These are phyloP conservation scores for Pungitius pungitius DNA, from an alignment of 2,113 vertebrate genomes.

Conservation along the genomic window DNA sequence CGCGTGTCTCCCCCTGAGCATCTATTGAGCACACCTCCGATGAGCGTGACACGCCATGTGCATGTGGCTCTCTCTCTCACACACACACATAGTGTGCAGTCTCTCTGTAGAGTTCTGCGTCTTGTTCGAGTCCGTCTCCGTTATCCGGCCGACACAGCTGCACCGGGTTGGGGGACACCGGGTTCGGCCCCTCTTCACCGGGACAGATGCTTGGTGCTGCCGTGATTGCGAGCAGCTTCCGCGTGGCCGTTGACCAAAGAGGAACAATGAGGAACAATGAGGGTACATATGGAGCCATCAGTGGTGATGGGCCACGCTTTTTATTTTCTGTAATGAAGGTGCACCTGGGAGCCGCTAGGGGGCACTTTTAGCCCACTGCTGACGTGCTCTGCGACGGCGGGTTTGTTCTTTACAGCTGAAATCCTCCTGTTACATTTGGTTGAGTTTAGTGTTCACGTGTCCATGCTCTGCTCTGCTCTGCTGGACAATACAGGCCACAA, in stretches of 20 bases:
- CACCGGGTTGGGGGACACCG: conserved; percentile 49
- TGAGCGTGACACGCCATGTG: conserved; percentile 29
- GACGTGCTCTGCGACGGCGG: neutral
- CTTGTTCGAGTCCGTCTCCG: conserved; percentile 55
- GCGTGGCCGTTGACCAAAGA: conserved; percentile 33
- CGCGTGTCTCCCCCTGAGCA: neutral
- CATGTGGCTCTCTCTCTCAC: too few species aligned
- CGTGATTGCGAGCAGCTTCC: conserved; percentile 63
- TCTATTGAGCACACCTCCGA: conserved; percentile 31
- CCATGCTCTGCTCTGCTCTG: neutral
- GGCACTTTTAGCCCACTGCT: conserved; percentile 42
- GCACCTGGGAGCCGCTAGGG: conserved; percentile 49
- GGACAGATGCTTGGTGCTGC: conserved; percentile 56
- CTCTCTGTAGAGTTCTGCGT: conserved; percentile 53
- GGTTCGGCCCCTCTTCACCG: conserved; percentile 46
- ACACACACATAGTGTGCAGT: conserved; percentile 37
- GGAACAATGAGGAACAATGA: conserved; percentile 56
- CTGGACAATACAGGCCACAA: neutral
- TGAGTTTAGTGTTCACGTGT: conserved; percentile 14
- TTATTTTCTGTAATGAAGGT: conserved; percentile 16
- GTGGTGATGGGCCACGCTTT: conserved; percentile 33
- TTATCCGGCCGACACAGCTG: conserved; percentile 66
- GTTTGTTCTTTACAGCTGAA: conserved; percentile 6
- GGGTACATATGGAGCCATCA: conserved; percentile 39
- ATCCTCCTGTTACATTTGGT: conserved; percentile 6